Conservation (phyloP, 2,888 invertebrate species). For the Schizotus pectinicornis region DNA sequence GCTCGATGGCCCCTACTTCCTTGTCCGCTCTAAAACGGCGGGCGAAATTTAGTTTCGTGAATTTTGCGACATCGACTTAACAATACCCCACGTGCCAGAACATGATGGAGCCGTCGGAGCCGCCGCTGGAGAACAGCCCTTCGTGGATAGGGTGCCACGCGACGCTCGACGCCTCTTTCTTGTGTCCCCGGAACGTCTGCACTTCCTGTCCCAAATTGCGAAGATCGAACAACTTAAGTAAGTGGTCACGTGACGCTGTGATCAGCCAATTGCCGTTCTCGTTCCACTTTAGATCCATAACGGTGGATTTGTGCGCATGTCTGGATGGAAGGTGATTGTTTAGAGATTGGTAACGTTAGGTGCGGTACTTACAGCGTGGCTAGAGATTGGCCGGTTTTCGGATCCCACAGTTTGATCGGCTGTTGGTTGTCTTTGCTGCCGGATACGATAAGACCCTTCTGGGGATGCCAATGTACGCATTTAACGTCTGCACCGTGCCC, state of each 20-base stretch:
- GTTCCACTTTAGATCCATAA: slow-evolving; percentile 99
- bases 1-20: slow-evolving; percentile 97
- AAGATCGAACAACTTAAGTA: slow-evolving; percentile 96
- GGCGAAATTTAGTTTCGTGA: not conserved
- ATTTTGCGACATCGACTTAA: not conserved
- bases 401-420: slow-evolving; percentile 99
- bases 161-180: slow-evolving; percentile 96
- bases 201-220: slow-evolving; percentile 94
- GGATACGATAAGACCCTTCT: slow-evolving; percentile 94
- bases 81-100: slow-evolving; percentile 97
- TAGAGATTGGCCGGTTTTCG: slow-evolving; percentile 92
- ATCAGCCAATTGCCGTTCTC: slow-evolving; percentile 99
- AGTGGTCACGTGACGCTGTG: slow-evolving; percentile 97
- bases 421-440: slow-evolving; percentile 99
- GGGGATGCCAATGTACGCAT: slow-evolving; percentile 99
- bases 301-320: slow-evolving; percentile 99
- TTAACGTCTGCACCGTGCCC: slow-evolving; percentile 99
- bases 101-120: slow-evolving; percentile 97
- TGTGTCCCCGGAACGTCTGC: slow-evolving; percentile 98
- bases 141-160: slow-evolving; percentile 99
- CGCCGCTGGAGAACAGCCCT: slow-evolving; percentile 95
- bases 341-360: not conserved
- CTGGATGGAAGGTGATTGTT: slow-evolving; percentile 56
- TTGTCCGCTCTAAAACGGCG: slow-evolving; percentile 82
- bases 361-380: slow-evolving; percentile 80